Percentiles rank a stretch among this genome's conserved stretches.
Conservation (phyloP, 2,888 invertebrate species). For the Ctenicera cuprea region DNA sequence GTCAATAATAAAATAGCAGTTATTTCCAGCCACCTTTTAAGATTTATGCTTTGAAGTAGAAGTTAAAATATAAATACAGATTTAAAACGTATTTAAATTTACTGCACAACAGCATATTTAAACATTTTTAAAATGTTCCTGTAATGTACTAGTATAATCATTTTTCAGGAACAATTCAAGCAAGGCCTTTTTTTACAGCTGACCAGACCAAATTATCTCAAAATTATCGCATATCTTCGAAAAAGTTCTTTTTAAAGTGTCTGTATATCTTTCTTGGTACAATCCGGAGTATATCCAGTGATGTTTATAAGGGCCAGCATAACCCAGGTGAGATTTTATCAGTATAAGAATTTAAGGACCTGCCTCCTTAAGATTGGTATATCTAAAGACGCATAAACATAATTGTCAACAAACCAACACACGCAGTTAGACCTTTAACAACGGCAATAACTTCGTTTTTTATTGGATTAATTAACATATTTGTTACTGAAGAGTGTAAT, state of each 20-base stretch:
- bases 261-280: constrained; percentile 11
- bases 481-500: constrained; percentile 22
- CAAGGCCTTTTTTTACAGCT: not conserved
- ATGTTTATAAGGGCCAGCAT: constrained; percentile 52
- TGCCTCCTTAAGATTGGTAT: constrained; percentile 63
- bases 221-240: constrained; percentile 5
- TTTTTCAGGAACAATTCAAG: too few relatives aligned
- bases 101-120: too few relatives aligned
- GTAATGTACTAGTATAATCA: too few relatives aligned
- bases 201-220: not conserved
- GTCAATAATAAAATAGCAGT: too few relatives aligned
- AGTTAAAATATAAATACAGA: too few relatives aligned
- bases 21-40: too few relatives aligned
- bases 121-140: too few relatives aligned
- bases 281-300: constrained; percentile 4
- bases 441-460: constrained; percentile 25
- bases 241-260: constrained; percentile 10
- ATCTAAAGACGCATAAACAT: constrained; percentile 64
- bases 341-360: constrained; percentile 61
- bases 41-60: too few relatives aligned
- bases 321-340: constrained; percentile 64
- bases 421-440: constrained; percentile 27
- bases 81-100: too few relatives aligned
- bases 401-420: constrained; percentile 59
- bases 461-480: constrained; percentile 30